Conservation (phyloP, 2,888 invertebrate genomes). For the Diplazon laetatorius region DNA sequence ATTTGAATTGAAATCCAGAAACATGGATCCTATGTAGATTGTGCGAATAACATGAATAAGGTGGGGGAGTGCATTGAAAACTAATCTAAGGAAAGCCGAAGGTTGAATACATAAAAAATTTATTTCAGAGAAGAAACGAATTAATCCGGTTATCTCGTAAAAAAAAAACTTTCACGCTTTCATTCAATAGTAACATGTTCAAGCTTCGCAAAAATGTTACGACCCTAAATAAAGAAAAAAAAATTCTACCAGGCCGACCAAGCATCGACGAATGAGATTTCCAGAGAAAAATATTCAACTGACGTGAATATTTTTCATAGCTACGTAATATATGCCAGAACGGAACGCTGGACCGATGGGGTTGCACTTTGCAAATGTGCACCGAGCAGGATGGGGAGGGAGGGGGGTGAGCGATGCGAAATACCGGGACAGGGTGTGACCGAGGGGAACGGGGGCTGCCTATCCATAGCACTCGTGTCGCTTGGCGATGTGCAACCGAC, state of each 20-base stretch:
- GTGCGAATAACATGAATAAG: no score
- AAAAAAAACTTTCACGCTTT: no score
- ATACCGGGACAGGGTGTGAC: background rate
- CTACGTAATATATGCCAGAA: conserved; percentile 20
- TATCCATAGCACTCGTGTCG: conserved; percentile 36
- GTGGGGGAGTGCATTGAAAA: no score
- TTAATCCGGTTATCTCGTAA: no score
- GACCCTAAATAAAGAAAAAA: background rate
- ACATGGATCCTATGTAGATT: no score
- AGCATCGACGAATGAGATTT: background rate
- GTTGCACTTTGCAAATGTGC: conserved; percentile 20
- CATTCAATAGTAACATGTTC: background rate
- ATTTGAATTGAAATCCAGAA: no score
- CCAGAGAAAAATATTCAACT: conserved; percentile 32
- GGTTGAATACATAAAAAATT: no score
- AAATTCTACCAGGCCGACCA: no score
- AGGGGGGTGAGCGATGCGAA: conserved; percentile 27
- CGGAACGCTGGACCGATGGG: conserved; percentile 25
- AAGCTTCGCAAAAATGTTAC: background rate
- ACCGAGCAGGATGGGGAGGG: background rate
- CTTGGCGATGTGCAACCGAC: conserved; percentile 41
- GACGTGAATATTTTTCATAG: conserved; percentile 36
- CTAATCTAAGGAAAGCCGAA: no score
- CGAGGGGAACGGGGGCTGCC: background rate
- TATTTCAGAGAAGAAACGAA: no score